Percentiles rank a stretch among this genome's conserved stretches.
Conservation (phyloP, 2,797 vertebrate species). For the Paedocypris micromegethes region DNA sequence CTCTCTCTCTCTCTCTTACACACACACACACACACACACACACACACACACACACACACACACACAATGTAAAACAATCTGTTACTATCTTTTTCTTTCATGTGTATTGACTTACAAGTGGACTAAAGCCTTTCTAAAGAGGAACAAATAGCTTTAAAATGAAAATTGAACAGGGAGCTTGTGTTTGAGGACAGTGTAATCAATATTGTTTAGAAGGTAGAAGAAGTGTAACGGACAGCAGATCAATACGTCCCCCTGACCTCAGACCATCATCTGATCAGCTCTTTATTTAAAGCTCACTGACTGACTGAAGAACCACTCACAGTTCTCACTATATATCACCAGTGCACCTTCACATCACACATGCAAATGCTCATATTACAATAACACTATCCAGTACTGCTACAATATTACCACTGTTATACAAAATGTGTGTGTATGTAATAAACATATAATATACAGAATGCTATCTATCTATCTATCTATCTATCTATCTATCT, state of each 20-base stretch:
- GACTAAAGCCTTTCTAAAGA: conserved; percentile 57
- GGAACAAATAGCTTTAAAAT: conserved; percentile 71
- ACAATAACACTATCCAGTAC: no score
- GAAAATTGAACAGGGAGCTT: conserved; percentile 71
- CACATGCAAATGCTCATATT: no score
- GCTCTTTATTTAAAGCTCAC: conserved; percentile 49
- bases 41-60: not conserved
- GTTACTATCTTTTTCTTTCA: conserved; percentile 44
- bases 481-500: no score
- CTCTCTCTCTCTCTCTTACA: not conserved
- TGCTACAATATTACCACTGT: no score
- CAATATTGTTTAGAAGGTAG: conserved; percentile 75
- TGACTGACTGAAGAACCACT: conserved; percentile 36
- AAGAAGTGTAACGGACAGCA: conserved; percentile 68
- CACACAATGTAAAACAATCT: conserved; percentile 27
- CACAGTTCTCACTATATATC: not conserved
- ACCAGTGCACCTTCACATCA: no score
- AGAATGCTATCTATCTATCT: no score
- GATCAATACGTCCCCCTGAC: conserved; percentile 63
- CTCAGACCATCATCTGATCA: conserved; percentile 45
- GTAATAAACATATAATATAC: no score
- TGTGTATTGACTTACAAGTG: conserved; percentile 49
- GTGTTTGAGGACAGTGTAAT: conserved; percentile 60
- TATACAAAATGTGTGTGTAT: no score
- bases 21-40: conserved; percentile 5